Conservation (phyloP, 2,113 vertebrate species). For the Crotophaga sulcirostris region DNA sequence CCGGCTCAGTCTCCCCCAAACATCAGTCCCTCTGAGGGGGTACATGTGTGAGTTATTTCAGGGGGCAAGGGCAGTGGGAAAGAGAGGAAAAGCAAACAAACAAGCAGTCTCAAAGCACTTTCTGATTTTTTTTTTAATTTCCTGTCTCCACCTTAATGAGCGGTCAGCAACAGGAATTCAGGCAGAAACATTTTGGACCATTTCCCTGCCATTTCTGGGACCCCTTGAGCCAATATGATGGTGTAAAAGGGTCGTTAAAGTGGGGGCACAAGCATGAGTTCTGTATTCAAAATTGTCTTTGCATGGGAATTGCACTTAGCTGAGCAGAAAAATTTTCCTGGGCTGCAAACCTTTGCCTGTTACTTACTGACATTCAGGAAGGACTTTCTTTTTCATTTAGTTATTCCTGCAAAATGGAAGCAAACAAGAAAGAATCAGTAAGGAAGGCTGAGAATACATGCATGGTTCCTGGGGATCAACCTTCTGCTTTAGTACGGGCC, state of each 20-base stretch:
- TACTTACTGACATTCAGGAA: not conserved
- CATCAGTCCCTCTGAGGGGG: not conserved
- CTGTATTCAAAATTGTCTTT: not conserved
- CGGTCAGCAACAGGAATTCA: not conserved
- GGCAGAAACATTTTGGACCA: not conserved
- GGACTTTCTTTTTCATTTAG: not conserved
- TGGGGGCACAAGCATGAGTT: not conserved
- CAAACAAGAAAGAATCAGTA: not conserved
- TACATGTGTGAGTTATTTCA: slow-evolving; percentile 17
- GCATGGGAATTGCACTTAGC: not conserved
- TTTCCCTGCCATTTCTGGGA: not conserved
- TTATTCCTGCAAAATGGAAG: not conserved
- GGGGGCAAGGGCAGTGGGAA: not conserved
- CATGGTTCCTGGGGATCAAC: not conserved
- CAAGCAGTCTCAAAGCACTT: not conserved
- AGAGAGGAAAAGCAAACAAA: not conserved
- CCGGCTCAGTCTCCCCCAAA: slow-evolving; percentile 6
- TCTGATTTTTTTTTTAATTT: not conserved
- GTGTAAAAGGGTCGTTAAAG: not conserved
- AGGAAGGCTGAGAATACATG: not conserved
- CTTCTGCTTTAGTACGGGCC: not conserved
- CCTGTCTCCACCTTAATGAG: not conserved
- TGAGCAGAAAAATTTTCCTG: slow-evolving; percentile 3
- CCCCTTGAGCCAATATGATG: not conserved
- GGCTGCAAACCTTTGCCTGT: not conserved